Conservation (phyloP, 2,797 vertebrate species). For the Smutsia temminckii region DNA sequence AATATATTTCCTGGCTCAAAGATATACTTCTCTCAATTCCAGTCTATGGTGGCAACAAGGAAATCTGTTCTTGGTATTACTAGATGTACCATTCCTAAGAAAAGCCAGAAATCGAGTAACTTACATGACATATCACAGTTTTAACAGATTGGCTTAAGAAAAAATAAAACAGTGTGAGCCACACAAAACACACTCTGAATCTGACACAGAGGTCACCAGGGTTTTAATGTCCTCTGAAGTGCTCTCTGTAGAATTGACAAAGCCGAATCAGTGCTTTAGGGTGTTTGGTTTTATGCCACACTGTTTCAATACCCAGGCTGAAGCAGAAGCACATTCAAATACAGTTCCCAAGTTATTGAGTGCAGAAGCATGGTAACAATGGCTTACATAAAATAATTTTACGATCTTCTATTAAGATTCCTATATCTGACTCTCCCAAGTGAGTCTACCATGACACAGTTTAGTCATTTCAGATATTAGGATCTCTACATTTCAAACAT, state of each 20-base stretch:
- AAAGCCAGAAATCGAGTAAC: not conserved
- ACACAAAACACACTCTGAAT: not conserved
- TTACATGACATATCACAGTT: not conserved
- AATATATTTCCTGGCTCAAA: not conserved
- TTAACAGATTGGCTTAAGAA: not conserved
- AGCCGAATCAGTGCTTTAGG: not conserved
- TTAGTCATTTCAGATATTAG: not conserved
- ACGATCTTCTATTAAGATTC: not conserved
- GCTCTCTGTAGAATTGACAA: not conserved
- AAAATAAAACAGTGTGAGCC: not conserved
- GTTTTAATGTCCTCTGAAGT: not conserved
- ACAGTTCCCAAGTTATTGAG: not conserved
- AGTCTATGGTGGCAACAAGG: not conserved
- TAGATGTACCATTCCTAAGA: not conserved
- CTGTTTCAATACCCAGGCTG: not conserved
- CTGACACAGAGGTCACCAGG: not conserved
- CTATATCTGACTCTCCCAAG: not conserved
- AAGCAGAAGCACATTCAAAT: not conserved
- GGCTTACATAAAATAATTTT: not conserved
- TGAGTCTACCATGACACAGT: not conserved
- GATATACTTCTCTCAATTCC: not conserved
- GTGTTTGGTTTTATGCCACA: not conserved
- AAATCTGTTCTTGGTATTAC: not conserved
- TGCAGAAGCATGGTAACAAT: not conserved
- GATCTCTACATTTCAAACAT: not conserved